Percentiles rank a stretch among this genome's conserved stretches.
Evolutionary conservation across 2,113 vertebrate genomes (phyloP).

Genomic region (Tragelaphus buxtoni): DNA sequence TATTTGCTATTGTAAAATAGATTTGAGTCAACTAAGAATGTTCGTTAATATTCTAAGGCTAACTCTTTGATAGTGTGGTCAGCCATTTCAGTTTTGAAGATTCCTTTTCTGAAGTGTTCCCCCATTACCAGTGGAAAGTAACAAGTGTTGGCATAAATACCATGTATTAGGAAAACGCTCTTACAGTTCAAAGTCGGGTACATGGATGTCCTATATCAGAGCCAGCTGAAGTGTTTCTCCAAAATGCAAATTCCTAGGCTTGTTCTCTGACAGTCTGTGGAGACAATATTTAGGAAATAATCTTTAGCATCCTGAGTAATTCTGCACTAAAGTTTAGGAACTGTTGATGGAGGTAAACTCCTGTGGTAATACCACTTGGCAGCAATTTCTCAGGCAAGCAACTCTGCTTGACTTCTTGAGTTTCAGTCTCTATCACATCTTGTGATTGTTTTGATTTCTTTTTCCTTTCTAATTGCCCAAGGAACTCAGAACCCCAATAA

Average conservation of each 20-base stretch:
- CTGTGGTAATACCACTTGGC: background rate
- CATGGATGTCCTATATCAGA: background rate
- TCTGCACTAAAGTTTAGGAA: background rate
- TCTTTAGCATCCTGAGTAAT: background rate
- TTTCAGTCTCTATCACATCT: conserved; percentile 32
- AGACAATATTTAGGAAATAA: background rate
- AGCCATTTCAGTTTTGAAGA: background rate
- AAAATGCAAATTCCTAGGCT: background rate
- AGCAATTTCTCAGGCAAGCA: background rate
- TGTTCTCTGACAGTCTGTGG: background rate
- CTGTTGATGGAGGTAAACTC: background rate
- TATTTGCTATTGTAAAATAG: background rate
- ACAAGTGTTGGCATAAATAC: background rate
- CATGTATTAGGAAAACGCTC: background rate
- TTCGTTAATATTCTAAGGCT: background rate
- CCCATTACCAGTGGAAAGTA: background rate
- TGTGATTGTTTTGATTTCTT: conserved; percentile 58
- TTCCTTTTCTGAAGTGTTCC: background rate
- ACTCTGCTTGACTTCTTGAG: background rate
- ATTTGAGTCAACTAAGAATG: background rate
- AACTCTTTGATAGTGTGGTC: background rate
- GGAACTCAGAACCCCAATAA: background rate
- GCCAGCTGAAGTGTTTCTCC: background rate
- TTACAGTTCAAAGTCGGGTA: background rate
- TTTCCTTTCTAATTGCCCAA: conserved; percentile 28